phyloP scores from a whole-genome alignment of 2,888 invertebrate genomes.

The Perdita meconis region DNA sequence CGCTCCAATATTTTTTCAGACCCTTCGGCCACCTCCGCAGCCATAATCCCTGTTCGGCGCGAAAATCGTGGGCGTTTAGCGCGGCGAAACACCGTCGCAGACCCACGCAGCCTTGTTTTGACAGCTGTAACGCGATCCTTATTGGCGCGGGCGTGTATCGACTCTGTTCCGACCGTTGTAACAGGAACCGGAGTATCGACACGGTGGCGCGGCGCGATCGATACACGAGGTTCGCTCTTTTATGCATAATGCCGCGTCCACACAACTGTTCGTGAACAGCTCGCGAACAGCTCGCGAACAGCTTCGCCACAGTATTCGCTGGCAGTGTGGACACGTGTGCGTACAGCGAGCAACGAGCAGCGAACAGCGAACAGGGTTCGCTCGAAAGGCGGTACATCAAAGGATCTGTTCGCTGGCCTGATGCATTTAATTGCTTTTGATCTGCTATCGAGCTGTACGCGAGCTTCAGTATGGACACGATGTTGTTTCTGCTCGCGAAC shows the following conservation, averaged over 20 bases:
- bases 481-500: too few species aligned
- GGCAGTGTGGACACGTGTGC: too few species aligned
- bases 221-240: conserved; percentile 29
- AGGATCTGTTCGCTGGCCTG: too few species aligned
- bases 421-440: too few species aligned
- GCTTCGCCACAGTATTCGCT: too few species aligned
- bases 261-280: too few species aligned
- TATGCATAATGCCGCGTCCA: conserved; percentile 4
- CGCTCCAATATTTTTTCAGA: neutral
- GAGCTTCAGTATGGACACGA: too few species aligned
- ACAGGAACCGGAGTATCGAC: conserved; percentile 16
- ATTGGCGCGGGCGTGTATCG: conserved; percentile 27
- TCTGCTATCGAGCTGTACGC: too few species aligned
- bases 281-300: too few species aligned
- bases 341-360: too few species aligned
- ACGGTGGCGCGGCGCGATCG: conserved; percentile 29
- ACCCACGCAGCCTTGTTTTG: conserved; percentile 47
- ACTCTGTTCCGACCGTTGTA: conserved; percentile 20
- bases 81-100: conserved; percentile 23
- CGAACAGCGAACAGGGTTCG: too few species aligned
- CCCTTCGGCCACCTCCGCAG: neutral
- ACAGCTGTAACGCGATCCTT: conserved; percentile 48
- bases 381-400: too few species aligned
- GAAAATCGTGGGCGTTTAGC: conserved; percentile 34
- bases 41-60: neutral